phyloP scores from a whole-genome alignment of 2,113 vertebrate species.

The Hemiscyllium ocellatum region DNA sequence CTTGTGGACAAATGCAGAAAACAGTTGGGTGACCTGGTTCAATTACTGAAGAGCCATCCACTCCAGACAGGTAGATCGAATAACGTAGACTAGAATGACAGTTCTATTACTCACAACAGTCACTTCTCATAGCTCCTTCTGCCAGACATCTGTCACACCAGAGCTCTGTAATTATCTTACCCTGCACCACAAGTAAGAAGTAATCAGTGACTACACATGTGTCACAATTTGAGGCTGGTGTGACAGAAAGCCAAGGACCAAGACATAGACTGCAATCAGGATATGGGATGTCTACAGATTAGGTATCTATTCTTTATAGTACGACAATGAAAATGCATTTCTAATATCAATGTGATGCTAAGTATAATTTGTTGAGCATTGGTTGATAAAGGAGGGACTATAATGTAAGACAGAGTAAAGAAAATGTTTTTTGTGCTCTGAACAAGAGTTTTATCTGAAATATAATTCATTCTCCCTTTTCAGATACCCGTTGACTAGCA shows the following conservation, averaged over 20 bases:
- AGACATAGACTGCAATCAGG: conserved; percentile 11
- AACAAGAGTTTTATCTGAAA: neutral
- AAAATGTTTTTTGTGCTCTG: neutral
- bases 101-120: conserved; percentile 34
- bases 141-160: conserved; percentile 16
- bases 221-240: conserved; percentile 32
- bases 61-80: conserved; percentile 9
- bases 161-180: conserved; percentile 38
- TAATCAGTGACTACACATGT: conserved; percentile 33
- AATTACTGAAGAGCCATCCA: neutral
- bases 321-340: conserved; percentile 17
- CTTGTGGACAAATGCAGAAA: neutral
- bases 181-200: conserved; percentile 26
- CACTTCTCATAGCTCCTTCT: conserved; percentile 33
- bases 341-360: neutral
- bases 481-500: neutral
- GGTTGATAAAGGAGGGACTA: neutral
- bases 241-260: conserved; percentile 25
- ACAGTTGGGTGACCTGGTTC: conserved; percentile 16
- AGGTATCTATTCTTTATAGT: neutral
- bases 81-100: conserved; percentile 16
- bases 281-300: neutral
- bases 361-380: neutral
- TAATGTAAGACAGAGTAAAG: neutral
- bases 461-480: neutral